phyloP scores from a whole-genome alignment of 2,113 vertebrate species.

The Ondatra zibethicus region DNA sequence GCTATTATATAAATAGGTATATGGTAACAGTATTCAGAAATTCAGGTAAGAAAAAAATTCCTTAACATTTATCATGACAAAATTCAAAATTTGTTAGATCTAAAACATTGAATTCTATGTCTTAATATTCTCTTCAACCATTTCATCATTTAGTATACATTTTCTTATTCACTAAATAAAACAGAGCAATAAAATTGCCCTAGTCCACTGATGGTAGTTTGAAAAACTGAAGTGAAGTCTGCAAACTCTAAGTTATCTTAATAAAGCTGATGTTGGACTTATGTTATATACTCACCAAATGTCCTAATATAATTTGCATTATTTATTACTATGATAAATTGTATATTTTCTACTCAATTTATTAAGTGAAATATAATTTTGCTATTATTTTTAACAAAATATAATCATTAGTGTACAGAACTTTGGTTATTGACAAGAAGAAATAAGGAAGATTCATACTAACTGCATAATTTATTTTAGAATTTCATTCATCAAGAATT shows the following conservation, averaged over 20 bases:
- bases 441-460: neutral
- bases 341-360: neutral
- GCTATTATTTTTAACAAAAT: neutral
- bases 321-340: neutral
- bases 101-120: neutral
- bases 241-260: neutral
- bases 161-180: neutral
- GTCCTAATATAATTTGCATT: neutral
- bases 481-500: constrained; percentile 30
- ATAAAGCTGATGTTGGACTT: neutral
- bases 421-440: neutral
- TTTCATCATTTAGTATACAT: neutral
- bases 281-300: neutral
- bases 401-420: neutral
- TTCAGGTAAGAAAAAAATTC: neutral
- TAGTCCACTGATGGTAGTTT: neutral
- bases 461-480: neutral
- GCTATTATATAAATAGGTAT: neutral
- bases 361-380: neutral
- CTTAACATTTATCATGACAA: constrained; percentile 1
- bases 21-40: neutral
- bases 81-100: neutral
- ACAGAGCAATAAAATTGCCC: neutral
- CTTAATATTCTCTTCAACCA: neutral
- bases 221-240: neutral